A percentile compares a stretch with the other conserved stretches of the same genome.
These are phyloP conservation scores for Pelecanus crispus DNA, from an alignment of 2,113 vertebrate species.

Conservation along the genomic window DNA sequence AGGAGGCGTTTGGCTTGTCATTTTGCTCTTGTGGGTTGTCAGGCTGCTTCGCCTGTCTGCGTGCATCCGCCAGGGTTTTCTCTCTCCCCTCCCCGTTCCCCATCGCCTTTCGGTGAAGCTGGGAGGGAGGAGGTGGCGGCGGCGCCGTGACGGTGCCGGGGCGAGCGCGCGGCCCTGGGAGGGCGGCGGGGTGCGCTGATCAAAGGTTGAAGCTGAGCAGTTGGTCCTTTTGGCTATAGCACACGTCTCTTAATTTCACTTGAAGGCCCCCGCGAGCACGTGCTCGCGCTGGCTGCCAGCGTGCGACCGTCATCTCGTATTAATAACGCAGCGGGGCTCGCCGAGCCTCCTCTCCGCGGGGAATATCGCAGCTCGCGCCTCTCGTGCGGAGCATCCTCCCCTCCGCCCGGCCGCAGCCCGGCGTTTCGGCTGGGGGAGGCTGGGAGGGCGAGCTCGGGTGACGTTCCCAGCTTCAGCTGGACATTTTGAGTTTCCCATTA, in stretches of 20 bases:
- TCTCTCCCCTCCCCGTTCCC: too few relatives aligned
- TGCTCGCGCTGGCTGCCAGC: neutral
- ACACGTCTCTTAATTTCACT: neutral
- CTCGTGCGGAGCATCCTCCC: neutral
- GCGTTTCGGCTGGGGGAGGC: neutral
- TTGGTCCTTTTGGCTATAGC: neutral
- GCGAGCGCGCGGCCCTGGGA: neutral
- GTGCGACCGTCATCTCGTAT: neutral
- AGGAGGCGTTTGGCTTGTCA: neutral
- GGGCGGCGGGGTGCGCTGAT: neutral
- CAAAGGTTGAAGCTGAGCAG: neutral
- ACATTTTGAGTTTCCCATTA: neutral
- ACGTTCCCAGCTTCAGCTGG: neutral
- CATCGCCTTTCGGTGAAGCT: accelerated
- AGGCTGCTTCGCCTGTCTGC: neutral
- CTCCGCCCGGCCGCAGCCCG: accelerated
- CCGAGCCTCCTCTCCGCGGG: neutral
- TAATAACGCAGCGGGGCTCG: neutral
- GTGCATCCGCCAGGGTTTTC: neutral
- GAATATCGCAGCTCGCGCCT: neutral
- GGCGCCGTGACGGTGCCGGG: neutral
- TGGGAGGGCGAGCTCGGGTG: neutral
- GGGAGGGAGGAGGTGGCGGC: neutral
- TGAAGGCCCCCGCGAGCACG: neutral
- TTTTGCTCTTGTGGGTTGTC: neutral